Conservation (phyloP, 64 coral and sea anemone genomes). For the Cladopsammia gracilis region DNA sequence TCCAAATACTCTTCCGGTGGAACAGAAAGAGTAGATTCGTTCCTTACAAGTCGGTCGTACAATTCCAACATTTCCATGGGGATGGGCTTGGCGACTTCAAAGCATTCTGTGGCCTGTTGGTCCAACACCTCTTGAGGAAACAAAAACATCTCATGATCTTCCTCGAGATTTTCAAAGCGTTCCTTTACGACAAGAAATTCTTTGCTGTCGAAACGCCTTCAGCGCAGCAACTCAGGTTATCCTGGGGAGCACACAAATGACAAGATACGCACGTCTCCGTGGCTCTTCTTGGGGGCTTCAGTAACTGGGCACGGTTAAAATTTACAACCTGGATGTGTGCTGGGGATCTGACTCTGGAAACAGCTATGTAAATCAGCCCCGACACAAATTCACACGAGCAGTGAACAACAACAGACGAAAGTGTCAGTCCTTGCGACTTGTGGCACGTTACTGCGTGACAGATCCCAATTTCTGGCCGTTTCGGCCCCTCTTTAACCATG, state of each 20-base stretch:
- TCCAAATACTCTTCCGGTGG: no score
- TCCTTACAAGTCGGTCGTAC: no score
- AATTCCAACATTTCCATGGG: no score
- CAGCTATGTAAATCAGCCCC: constrained; percentile 7
- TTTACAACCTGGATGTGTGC: not conserved
- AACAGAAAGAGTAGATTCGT: no score
- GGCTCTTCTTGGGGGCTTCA: not conserved
- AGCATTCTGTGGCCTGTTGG: no score
- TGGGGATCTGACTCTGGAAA: not conserved
- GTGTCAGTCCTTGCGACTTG: constrained; percentile 50
- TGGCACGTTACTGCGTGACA: constrained; percentile 23
- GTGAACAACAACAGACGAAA: constrained; percentile 15
- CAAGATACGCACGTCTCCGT: not conserved
- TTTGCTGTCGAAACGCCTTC: no score
- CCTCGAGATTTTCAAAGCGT: no score
- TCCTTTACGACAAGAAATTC: no score
- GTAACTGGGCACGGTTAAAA: not conserved
- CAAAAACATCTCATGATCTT: no score
- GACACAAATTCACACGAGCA: constrained; percentile 12
- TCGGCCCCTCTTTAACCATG: not conserved
- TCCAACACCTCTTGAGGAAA: no score
- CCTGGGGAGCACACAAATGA: not conserved
- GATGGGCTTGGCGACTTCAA: no score
- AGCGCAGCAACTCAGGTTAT: not conserved
- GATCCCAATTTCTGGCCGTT: not conserved